Evolutionary conservation across 2,888 invertebrate species (phyloP), one percentile per base, ranked within the genome.

Genomic region (Drosophila eohydei): DNA sequence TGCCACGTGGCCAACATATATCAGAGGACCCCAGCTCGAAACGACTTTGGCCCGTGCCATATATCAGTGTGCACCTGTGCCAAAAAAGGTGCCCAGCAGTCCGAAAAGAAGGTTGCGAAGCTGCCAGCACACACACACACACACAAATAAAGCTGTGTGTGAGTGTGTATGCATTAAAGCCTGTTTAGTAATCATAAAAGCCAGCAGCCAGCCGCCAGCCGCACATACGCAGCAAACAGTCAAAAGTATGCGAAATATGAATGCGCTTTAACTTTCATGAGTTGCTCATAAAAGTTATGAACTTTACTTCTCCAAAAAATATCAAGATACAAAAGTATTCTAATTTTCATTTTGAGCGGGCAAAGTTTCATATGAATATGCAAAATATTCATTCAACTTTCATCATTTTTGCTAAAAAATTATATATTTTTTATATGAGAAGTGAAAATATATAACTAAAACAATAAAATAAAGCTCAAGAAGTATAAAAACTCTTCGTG

Each of bases 51-150:
- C 77, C 69, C 70, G 30, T 52, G 66, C 70, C 78, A 83, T 84
- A 84, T 82, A 87, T 87, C 85, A 87, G 70, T 48, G 66, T 41
- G 60, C 88, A 86, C 89, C 86, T 86, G 86, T 75, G 84, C 82
- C 82, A 68, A 74, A 71, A 66, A 43, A 72, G 56, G 48, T 68
- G 50, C 60, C 71, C 48, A 43, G 44, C 43, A 21, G 36, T 26
- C 62, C 26, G 14, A 32, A 34, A 16, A 38, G 6, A 68, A 46
- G 60, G 48, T 48, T 51, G 65, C 44, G 34, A 67, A 57, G 69
- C 63, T 59, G 69, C 55, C 70, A 63, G 50, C 56, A 36, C 9
- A 34, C 21, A 21, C 21, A 21, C 21, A 21, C 21, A 21, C 21
- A 21, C 21, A 21, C 21, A 21, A 21, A 21, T 21, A 21, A 21